Evolutionary conservation across 2,113 vertebrate species (phyloP).

Genomic region (Sinosuthora webbiana): DNA sequence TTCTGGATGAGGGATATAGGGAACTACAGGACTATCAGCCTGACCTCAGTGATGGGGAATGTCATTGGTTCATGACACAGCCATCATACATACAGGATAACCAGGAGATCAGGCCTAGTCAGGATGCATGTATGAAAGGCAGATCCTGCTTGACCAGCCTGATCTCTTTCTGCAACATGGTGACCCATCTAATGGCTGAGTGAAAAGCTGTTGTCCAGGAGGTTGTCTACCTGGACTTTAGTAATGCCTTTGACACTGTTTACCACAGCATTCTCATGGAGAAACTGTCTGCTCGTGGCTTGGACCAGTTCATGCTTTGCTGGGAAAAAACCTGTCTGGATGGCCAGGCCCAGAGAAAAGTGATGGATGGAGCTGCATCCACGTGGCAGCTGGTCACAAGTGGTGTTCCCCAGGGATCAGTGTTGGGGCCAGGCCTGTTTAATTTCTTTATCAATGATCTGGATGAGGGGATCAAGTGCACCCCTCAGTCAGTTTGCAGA

Average conservation of each 20-base stretch:
- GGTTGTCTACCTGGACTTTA: background rate
- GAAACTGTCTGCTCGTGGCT: background rate
- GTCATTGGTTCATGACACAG: background rate
- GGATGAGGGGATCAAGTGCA: background rate
- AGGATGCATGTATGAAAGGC: background rate
- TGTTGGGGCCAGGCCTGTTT: background rate
- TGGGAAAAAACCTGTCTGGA: background rate
- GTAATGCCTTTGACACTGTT: background rate
- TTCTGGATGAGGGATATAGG: background rate
- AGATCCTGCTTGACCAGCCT: background rate
- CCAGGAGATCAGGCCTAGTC: background rate
- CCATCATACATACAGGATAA: background rate
- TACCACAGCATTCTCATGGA: background rate
- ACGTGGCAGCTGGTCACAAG: background rate
- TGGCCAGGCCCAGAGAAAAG: background rate
- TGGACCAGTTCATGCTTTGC: fast-evolving
- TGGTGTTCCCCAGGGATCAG: background rate
- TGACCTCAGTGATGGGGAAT: background rate
- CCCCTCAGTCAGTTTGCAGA: background rate
- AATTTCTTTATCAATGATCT: background rate
- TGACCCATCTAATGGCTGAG: background rate
- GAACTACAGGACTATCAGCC: background rate
- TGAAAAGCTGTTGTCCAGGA: background rate
- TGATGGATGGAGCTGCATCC: background rate
- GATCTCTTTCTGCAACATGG: background rate